Evolutionary conservation across 1,140 invertebrate species (phyloP).

Genomic region (Brachionus manjavacas): DNA sequence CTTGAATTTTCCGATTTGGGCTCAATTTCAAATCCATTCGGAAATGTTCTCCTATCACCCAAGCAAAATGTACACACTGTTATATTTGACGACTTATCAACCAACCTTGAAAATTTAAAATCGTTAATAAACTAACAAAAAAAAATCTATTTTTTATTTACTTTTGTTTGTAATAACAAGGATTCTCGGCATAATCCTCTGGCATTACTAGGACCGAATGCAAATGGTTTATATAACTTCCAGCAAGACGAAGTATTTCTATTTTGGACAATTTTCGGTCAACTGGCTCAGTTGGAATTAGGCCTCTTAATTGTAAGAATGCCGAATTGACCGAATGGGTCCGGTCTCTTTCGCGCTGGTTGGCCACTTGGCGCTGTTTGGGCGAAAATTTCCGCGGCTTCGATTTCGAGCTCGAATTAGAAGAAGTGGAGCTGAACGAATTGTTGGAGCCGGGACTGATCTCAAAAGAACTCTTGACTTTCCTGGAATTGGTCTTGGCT

Average conservation of each 20-base stretch:
- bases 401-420: neutral
- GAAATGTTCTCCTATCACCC: slow-evolving; percentile 27
- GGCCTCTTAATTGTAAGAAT: slow-evolving; percentile 80
- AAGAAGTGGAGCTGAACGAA: slow-evolving; percentile 4
- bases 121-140: neutral
- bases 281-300: slow-evolving; percentile 88
- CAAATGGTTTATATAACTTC: slow-evolving; percentile 56
- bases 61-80: slow-evolving; percentile 39
- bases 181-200: slow-evolving; percentile 10
- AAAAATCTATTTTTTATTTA: neutral
- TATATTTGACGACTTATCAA: slow-evolving; percentile 11
- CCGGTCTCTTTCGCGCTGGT: slow-evolving; percentile 65
- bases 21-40: neutral
- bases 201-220: slow-evolving; percentile 30
- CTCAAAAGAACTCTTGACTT: neutral
- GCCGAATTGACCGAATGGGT: slow-evolving; percentile 92
- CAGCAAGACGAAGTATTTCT: slow-evolving; percentile 60
- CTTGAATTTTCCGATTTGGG: neutral
- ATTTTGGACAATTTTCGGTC: slow-evolving; percentile 78
- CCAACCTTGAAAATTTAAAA: neutral
- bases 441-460: neutral
- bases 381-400: slow-evolving; percentile 34
- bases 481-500: neutral
- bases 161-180: slow-evolving; percentile 37
- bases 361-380: slow-evolving; percentile 36